Evolutionary conservation across 2,797 vertebrate genomes (phyloP).

Genomic region (Apogon hyalosoma): DNA sequence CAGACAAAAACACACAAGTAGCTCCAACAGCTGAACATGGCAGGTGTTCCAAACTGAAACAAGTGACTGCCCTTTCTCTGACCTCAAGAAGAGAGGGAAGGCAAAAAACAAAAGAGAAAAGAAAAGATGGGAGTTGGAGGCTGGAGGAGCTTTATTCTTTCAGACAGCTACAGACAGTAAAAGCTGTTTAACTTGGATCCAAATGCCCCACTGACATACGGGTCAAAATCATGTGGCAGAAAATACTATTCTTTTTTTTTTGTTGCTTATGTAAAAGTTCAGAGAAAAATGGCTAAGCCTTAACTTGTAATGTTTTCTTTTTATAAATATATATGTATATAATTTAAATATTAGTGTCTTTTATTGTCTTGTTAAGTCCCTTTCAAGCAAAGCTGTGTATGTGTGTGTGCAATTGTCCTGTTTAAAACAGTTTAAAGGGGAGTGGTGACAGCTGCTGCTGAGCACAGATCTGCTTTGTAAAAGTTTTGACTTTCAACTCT

Average conservation of each 20-base stretch:
- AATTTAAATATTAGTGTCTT: conserved; percentile 3
- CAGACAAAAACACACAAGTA: neutral
- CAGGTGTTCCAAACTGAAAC: conserved; percentile 61
- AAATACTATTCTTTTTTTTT: conserved; percentile 1
- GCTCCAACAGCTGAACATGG: conserved; percentile 57
- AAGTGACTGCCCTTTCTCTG: conserved; percentile 50
- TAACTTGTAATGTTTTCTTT: neutral
- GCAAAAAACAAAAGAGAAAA: conserved; percentile 13
- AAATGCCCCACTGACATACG: conserved; percentile 34
- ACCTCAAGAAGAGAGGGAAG: conserved; percentile 36
- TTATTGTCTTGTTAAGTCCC: conserved; percentile 6
- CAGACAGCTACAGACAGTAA: conserved; percentile 61
- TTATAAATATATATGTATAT: neutral
- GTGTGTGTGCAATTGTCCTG: neutral
- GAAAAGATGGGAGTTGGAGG: conserved; percentile 3
- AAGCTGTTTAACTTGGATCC: conserved; percentile 52
- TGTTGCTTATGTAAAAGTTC: conserved; percentile 16
- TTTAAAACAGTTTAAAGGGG: conserved; percentile 28
- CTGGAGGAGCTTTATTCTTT: conserved; percentile 32
- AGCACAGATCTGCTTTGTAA: conserved; percentile 28
- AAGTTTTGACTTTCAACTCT: conserved; percentile 59
- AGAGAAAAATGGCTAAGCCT: neutral
- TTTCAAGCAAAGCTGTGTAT: conserved; percentile 12
- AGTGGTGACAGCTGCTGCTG: conserved; percentile 31
- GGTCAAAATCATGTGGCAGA: conserved; percentile 34